Base-by-base conservation (phyloP, 2,888 invertebrate genomes). In the Tupiocoris notatus region DNA sequence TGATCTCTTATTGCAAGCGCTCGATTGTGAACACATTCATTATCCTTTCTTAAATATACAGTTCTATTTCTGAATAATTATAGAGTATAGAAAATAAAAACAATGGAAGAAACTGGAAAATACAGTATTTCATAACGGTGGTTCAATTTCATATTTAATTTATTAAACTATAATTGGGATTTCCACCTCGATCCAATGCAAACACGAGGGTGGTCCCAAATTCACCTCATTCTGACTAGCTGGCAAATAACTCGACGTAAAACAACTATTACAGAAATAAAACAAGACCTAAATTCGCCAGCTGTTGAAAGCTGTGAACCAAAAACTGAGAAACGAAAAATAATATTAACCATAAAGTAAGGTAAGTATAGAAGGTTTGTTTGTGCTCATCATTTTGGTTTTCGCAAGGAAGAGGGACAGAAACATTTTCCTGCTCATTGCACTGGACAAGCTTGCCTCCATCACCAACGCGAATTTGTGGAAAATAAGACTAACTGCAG, bases 161-260 rank as follows among this genome's bases (percentile, higher is more conserved):
- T 56, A 67, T 7, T 67, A 20, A n/a, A 17, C 22, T 17, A 65
- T 17, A 7, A 67, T 18, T n/a, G 20, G 54, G 56, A 57, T 39
- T 39, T 39, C 12, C 12, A 12, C 67, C 57, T 67, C 54, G 67
- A 67, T 67, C 54, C 39, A 57, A n/a, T 65, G n/a, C n/a, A 39
- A 39, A 65, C 22, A 67, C 56, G 18, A 67, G 67, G 39, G 67
- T 39, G 54, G 65, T 56, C 71, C 71, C 3, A 62, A 24, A 62
- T 61, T 71, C 71, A 59, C 71, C 62, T 59, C 20, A 59, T 59
- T 59, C 71, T 71, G 71, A 71, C 71, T 71, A 71, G 71, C 24
- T 71, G 62, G 71, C 71, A 71, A 59, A 71, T 71, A 59, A 17
- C 20, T 59, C 59, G 17, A 59, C 3, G 20, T 59, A 59, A 39